phyloP scores from a whole-genome alignment of 2,797 vertebrate species.

The Phoeniculus purpureus region DNA sequence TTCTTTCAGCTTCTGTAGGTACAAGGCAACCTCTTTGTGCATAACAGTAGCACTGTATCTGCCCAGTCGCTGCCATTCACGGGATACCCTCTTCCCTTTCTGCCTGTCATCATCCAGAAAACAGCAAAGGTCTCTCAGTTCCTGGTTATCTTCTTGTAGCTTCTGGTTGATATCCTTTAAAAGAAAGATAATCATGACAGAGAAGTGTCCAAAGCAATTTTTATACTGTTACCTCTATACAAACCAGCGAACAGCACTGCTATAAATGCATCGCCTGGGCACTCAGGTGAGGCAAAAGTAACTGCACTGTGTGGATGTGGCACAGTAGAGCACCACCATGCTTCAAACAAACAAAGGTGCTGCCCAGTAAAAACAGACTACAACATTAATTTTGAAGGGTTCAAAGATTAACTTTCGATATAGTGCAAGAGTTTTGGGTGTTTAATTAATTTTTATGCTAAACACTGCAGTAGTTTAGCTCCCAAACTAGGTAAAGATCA shows the following conservation, averaged over 20 bases:
- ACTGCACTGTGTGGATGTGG: not conserved
- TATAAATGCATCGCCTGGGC: not conserved
- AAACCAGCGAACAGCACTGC: not conserved
- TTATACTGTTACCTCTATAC: not conserved
- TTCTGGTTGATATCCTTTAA: slow-evolving; percentile 96
- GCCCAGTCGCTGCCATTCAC: slow-evolving; percentile 96
- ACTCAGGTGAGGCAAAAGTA: not conserved
- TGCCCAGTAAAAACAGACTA: not conserved
- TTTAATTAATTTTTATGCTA: not conserved
- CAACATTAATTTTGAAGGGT: not conserved
- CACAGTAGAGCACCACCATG: not conserved
- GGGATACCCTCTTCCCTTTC: slow-evolving; percentile 92
- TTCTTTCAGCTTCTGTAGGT: slow-evolving; percentile 93
- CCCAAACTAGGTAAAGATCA: not conserved
- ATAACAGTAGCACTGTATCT: slow-evolving; percentile 90
- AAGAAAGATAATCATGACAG: slow-evolving; percentile 44
- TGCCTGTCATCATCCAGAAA: slow-evolving; percentile 96
- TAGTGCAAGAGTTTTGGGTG: not conserved
- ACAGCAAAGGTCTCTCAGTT: slow-evolving; percentile 94
- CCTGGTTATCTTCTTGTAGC: slow-evolving; percentile 96
- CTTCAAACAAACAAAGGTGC: not conserved
- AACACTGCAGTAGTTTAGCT: not conserved
- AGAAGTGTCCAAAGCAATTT: not conserved
- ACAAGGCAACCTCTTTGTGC: slow-evolving; percentile 93
- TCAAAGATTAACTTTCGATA: not conserved